Evolutionary conservation across 2,113 vertebrate genomes (phyloP), one percentile per base, ranked within the genome.

Genomic region (Furnarius figulus): DNA sequence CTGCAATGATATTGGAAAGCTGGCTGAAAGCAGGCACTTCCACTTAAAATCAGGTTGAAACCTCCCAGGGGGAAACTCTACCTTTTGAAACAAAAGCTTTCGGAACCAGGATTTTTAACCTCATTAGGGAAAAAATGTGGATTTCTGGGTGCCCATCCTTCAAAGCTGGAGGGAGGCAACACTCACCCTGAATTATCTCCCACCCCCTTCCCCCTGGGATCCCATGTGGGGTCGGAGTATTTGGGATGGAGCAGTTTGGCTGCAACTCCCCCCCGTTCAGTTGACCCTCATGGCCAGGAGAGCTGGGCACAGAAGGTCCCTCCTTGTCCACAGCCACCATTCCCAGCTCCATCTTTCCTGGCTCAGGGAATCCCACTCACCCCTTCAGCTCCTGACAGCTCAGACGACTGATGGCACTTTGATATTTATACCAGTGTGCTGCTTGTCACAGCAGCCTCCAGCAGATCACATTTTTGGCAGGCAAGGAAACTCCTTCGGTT

Each of bases 41-140:
- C 68, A 59, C 90, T 90, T 71, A 74, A 91, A 96, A 96, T 72
- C 86, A 65, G 76, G 76, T 40, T 89, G 85, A 84, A 85, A 44
- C 44, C 49, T 94, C 90, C 76, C 76, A 44, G 65, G 68, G 72
- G 80, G 27, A 85, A 78, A 35, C 40, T 55, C 66, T 42, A n/a
- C 53, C 50, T 94, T 88, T 47, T 21, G 55, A 92, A 93, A 40
- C 8, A 58, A 85, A 84, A 78, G 27, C 9, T 85, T 85, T 35
- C 5, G 16, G 63, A 88, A 74, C 0, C 0, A 28, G 47, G 47
- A 35, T 31, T 77, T 65, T 76, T 90, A 6, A 42, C 65, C 47
- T 66, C 20, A n/a, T 2, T 0, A 8, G 52, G 55, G 14, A 80
- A 63, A 50, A 27, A 42, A 30, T 1, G 0, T 28, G 23, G 19